Conservation (phyloP, 2,113 vertebrate genomes). For the Neoarius graeffei region DNA sequence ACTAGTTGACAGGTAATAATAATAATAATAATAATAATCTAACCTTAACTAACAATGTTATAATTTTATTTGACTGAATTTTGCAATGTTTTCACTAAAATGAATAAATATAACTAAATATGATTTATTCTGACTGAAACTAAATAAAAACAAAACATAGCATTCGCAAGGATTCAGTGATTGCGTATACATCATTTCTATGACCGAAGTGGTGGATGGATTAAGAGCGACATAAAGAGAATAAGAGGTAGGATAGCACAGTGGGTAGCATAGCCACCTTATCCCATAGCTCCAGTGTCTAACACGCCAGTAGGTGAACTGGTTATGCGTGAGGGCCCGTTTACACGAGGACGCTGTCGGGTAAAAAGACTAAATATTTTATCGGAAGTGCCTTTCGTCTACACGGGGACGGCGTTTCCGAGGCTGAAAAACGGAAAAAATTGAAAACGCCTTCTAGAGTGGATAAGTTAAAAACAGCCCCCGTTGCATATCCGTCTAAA, state of each 20-base stretch:
- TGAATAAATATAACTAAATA: neutral
- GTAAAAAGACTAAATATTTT: too few species aligned
- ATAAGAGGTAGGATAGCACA: neutral
- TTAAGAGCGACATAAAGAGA: neutral
- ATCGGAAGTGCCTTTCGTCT: too few species aligned
- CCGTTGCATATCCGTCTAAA: too few species aligned
- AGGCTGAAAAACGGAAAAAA: too few species aligned
- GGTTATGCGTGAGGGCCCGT: too few species aligned
- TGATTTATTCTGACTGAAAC: neutral
- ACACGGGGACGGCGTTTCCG: too few species aligned
- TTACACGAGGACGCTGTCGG: too few species aligned
- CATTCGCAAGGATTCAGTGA: neutral
- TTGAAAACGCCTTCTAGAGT: too few species aligned
- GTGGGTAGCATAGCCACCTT: neutral
- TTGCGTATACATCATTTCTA: neutral
- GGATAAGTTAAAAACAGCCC: too few species aligned
- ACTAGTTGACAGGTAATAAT: neutral
- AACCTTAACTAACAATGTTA: conserved; percentile 1
- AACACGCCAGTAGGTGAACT: neutral
- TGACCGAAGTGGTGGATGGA: neutral
- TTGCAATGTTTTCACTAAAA: neutral
- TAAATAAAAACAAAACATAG: neutral
- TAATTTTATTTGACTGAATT: neutral
- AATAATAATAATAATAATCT: neutral
- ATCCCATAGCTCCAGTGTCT: neutral